Percentiles rank a stretch among this genome's conserved stretches.
Evolutionary conservation across 1,140 invertebrate genomes (phyloP).

Genomic region (Cydia amplana): DNA sequence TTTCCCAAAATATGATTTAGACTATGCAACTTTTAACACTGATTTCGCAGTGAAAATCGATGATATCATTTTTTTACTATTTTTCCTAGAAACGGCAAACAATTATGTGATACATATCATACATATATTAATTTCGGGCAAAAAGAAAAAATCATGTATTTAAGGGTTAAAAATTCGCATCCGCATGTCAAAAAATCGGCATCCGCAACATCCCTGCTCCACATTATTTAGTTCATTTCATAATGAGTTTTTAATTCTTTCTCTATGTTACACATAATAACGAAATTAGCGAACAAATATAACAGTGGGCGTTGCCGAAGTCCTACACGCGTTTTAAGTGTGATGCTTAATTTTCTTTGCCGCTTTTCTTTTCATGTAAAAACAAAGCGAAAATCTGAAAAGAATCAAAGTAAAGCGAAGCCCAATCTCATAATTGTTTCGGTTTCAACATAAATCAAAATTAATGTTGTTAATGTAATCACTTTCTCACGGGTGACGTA

Average conservation of each 20-base stretch:
- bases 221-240: no score
- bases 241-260: neutral
- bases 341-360: neutral
- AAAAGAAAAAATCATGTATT: no score
- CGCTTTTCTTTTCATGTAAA: neutral
- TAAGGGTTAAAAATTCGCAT: no score
- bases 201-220: no score
- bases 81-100: no score
- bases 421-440: neutral
- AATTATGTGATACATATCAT: no score
- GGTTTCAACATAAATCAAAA: conserved; percentile 3
- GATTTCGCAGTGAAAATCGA: no score
- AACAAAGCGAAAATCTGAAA: neutral
- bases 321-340: neutral
- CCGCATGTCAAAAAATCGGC: no score
- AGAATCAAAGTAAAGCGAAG: conserved; percentile 8
- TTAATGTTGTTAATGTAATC: neutral
- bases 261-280: neutral
- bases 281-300: neutral
- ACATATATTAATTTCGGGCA: no score
- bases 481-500: conserved; percentile 41
- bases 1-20: no score
- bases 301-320: neutral
- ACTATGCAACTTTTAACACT: no score
- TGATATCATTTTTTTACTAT: no score